Evolutionary conservation across 2,888 invertebrate species (phyloP), one percentile per base, ranked within the genome.

Genomic region (Diarsia brunnea): DNA sequence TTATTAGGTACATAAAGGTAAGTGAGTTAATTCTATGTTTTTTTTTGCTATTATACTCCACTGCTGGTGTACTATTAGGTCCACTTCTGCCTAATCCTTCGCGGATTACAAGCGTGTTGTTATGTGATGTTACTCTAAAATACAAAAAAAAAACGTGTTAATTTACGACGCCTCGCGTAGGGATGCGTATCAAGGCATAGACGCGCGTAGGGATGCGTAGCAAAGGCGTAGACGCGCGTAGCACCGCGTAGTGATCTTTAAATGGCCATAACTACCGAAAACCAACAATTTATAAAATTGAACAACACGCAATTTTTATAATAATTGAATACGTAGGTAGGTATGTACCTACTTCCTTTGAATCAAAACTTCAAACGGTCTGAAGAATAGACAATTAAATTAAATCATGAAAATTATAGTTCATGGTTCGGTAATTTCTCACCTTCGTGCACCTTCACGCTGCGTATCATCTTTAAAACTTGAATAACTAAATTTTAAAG

Each of bases 341-440:
- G 38, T 38, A 38, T 8, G 38, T 38, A 38, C 38, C 38, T 43
- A 73, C 19, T 43, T 27, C 64, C 61, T 19, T 47, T 5, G 3
- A 31, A 63, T 24, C 10, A 60, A 64, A 65, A 45, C 38, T 55
- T 47, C n/a, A 74, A 58, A 31, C 27, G 24, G 8, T 27, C 27
- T 38, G 21, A 72, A 67, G 2, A 71, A 73, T 51, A 71, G 47
- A 61, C 38, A 53, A n/a, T 45, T 11, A 58, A 58, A 51, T 67
- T 47, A 61, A 68, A 65, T 14, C 4, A 64, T 58, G 21, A 55
- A 60, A 43, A 43, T 69, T 63, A 47, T 69, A 64, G 27, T 69
- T 81, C 66, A 80, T 64, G 69, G 69, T 68, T 67, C 67, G 69
- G 55, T 84, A 24, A 73, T 53, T 81, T 58, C 61, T 80, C 45